Base-by-base conservation (phyloP, 2,888 invertebrate genomes). In the Cyaniris semiargus region DNA sequence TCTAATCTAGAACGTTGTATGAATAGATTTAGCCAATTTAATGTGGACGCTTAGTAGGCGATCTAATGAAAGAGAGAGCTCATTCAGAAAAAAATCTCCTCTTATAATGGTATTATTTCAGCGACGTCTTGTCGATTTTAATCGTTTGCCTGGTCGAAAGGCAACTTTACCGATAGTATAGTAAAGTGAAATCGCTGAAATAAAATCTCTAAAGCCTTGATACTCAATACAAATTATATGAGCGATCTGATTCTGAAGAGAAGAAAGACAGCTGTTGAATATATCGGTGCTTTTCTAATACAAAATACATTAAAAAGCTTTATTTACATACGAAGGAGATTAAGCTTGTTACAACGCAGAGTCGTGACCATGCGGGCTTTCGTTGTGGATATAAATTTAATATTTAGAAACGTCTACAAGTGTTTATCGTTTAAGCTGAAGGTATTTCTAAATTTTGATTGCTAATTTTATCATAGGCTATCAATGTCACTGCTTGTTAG, bases 21-120 rank as follows among this genome's bases (percentile, higher is more conserved):
- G 58, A 58, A 58, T 21, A 66, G 60, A 66, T 58, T 58, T 58
- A 10, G 58, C 58, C 21, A 23, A 60, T 23, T 60, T 60, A 60
- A 13, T 60, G 23, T 60, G 60, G 10, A 23, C 23, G 60, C 23
- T 60, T 60, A 23, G 60, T 60, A 23, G 60, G 60, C 23, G 21
- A 60, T 23, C 10, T 23, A 23, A 23, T 23, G 23, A 60, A 60
- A 60, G 13, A 10, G 21, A 56, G 7, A n/a, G n/a, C 56, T 56
- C 21, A 10, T 58, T 58, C 58, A 58, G 58, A 21, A 56, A 56
- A n/a, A 58, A 58, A 8, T 44, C 58, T 58, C 8, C 56, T 7
- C n/a, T n/a, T 56, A n/a, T 38, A 8, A 38, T 3, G 53, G 53
- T 53, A 5, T 53, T 18, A 18, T 53, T 18, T 15, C 48, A 15